Evolutionary conservation across 2,888 invertebrate species (phyloP).

Genomic region (Mimumesa dahlbomi): DNA sequence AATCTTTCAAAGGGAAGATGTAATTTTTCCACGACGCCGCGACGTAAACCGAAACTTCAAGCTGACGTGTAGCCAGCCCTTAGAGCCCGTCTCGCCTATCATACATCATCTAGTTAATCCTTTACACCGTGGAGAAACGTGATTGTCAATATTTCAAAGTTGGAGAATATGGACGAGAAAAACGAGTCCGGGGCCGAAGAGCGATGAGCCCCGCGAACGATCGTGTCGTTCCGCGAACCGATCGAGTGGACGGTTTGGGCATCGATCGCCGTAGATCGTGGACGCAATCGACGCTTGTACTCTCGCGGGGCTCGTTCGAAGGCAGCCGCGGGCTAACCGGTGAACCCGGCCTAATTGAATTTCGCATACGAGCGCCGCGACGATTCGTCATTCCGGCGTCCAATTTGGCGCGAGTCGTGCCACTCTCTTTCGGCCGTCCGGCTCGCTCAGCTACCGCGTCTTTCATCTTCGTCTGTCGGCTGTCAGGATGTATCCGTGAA

Average conservation of each 20-base stretch:
- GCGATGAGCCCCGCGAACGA: constrained; percentile 19
- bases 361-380: constrained; percentile 59
- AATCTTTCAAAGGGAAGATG: no score
- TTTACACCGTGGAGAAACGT: constrained; percentile 27
- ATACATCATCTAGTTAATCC: constrained; percentile 42
- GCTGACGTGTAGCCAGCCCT: neutral
- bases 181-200: constrained; percentile 33
- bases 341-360: constrained; percentile 65
- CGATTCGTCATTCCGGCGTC: constrained; percentile 65
- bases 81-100: neutral
- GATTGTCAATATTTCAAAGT: constrained; percentile 51
- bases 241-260: constrained; percentile 12
- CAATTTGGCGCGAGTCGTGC: constrained; percentile 64
- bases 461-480: constrained; percentile 58
- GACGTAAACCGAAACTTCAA: constrained; percentile 3
- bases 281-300: constrained; percentile 37
- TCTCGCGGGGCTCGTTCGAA: constrained; percentile 59
- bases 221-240: constrained; percentile 2
- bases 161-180: constrained; percentile 28
- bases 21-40: neutral
- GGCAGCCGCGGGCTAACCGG: constrained; percentile 56
- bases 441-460: constrained; percentile 43
- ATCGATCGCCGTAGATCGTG: constrained; percentile 45
- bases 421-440: constrained; percentile 55
- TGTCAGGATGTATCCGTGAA: constrained; percentile 40